phyloP scores from a whole-genome alignment of 2,797 vertebrate species.

The Carapus acus region DNA sequence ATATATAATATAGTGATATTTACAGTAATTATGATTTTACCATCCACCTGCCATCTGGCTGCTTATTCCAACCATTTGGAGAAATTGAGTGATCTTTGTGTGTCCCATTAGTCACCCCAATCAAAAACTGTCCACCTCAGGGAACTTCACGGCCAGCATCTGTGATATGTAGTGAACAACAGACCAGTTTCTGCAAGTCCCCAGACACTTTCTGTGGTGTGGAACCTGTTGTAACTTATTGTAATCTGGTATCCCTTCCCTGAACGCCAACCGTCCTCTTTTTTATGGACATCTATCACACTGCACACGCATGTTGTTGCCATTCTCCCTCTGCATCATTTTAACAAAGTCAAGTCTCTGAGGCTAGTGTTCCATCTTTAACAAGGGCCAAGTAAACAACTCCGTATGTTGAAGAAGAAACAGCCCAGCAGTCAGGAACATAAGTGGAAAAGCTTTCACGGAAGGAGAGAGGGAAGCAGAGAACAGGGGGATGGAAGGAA shows the following conservation, averaged over 20 bases:
- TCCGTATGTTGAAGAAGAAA: constrained; percentile 52
- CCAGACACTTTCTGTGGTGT: constrained; percentile 25
- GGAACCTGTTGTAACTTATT: constrained; percentile 26
- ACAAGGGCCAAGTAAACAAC: constrained; percentile 56
- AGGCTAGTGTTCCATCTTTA: constrained; percentile 44
- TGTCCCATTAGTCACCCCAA: neutral
- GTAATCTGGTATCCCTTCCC: constrained; percentile 13
- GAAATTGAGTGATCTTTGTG: constrained; percentile 3
- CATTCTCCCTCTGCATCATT: constrained; percentile 26
- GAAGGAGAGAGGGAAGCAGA: constrained; percentile 28
- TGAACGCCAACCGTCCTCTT: constrained; percentile 9
- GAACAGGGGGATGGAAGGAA: constrained; percentile 5
- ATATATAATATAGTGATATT: no score
- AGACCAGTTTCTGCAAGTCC: constrained; percentile 20
- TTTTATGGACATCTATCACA: constrained; percentile 32
- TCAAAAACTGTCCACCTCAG: constrained; percentile 6
- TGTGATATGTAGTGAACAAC: constrained; percentile 2
- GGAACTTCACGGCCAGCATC: constrained; percentile 20
- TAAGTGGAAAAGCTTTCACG: constrained; percentile 47
- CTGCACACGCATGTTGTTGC: constrained; percentile 37
- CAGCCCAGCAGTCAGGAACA: constrained; percentile 34
- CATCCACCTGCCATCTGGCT: neutral
- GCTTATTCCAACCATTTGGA: neutral
- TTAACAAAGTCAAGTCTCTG: constrained; percentile 37
- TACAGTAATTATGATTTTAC: no score